phyloP scores from a whole-genome alignment of 2,797 vertebrate genomes.

The Echeneis naucrates region DNA sequence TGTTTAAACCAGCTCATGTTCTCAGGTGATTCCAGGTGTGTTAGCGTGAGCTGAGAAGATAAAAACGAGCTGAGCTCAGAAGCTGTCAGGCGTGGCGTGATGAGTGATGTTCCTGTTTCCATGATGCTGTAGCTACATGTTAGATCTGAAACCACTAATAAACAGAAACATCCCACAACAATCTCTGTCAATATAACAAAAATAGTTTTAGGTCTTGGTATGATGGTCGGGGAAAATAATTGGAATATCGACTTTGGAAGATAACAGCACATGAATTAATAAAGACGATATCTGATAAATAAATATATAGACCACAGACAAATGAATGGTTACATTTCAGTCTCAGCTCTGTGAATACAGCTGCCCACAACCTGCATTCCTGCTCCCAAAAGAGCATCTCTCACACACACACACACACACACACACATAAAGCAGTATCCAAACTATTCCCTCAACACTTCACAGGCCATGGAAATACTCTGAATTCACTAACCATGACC shows the following conservation, averaged over 20 bases:
- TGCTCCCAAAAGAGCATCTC: slow-evolving; percentile 44
- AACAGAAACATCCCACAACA: no score
- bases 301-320: slow-evolving; percentile 5
- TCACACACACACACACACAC: slow-evolving; percentile 28
- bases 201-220: neutral
- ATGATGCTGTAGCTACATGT: no score
- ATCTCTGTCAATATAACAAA: neutral
- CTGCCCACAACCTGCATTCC: slow-evolving; percentile 40
- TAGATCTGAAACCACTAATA: no score
- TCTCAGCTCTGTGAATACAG: slow-evolving; percentile 40
- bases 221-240: neutral
- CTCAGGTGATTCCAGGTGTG: no score
- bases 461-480: slow-evolving; percentile 54
- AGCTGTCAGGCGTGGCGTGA: no score
- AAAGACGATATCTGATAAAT: neutral
- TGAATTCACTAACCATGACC: slow-evolving; percentile 72
- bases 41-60: no score
- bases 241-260: neutral
- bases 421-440: slow-evolving; percentile 13
- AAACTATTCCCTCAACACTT: slow-evolving; percentile 55
- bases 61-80: no score
- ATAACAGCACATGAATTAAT: neutral
- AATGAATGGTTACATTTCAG: slow-evolving; percentile 28
- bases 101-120: no score
- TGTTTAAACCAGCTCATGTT: no score